These are phyloP conservation scores for Podabrus alpinus DNA, from an alignment of 2,888 invertebrate genomes.

Conservation along the genomic window DNA sequence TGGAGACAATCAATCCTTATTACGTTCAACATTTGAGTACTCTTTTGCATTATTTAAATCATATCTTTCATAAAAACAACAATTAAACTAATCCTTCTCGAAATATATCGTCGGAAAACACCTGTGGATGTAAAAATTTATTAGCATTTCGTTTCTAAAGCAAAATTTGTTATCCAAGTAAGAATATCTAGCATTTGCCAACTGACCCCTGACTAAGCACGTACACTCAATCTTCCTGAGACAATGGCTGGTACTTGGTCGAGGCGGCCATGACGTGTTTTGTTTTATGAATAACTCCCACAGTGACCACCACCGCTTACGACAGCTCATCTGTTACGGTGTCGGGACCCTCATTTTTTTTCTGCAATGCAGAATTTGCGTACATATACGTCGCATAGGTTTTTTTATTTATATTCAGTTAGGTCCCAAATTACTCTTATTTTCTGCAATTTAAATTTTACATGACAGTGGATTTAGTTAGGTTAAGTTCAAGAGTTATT, in stretches of 20 bases:
- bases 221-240: constrained; percentile 40
- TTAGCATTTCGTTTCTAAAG: constrained; percentile 7
- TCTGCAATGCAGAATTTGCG: constrained; percentile 32
- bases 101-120: constrained; percentile 8
- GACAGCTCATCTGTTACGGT: constrained; percentile 43
- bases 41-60: constrained; percentile 22
- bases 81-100: constrained; percentile 12
- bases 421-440: background rate
- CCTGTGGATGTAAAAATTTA: constrained; percentile 25
- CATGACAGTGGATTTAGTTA: background rate
- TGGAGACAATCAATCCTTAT: constrained; percentile 24
- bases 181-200: constrained; percentile 22
- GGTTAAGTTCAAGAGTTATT: background rate
- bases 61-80: constrained; percentile 6
- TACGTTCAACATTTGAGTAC: constrained; percentile 13
- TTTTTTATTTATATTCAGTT: background rate
- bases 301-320: constrained; percentile 38
- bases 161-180: constrained; percentile 15
- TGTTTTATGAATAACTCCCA: constrained; percentile 44
- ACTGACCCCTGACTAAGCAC: constrained; percentile 39
- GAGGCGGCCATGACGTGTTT: constrained; percentile 41
- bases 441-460: background rate
- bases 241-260: constrained; percentile 36
- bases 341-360: constrained; percentile 29
- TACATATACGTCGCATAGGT: background rate